Evolutionary conservation across 2,113 vertebrate genomes (phyloP).

Genomic region (Tringa solitaria): DNA sequence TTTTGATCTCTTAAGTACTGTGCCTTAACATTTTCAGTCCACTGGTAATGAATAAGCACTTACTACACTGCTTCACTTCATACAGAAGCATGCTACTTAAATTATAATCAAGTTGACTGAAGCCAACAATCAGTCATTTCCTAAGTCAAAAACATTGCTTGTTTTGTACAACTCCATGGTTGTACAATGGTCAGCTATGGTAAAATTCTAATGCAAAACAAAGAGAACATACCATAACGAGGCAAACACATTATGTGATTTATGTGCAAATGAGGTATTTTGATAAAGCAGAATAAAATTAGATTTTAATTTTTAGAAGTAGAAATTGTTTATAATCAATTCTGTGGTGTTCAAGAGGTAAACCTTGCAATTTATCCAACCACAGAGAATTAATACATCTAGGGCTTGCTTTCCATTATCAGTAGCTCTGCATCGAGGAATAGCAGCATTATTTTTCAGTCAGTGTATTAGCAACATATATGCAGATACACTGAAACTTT

Average conservation of each 20-base stretch:
- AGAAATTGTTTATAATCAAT: background rate
- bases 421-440: background rate
- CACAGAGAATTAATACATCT: background rate
- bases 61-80: background rate
- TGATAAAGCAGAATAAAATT: background rate
- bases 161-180: background rate
- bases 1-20: background rate
- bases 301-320: background rate
- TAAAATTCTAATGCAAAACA: background rate
- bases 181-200: background rate
- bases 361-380: background rate
- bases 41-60: background rate
- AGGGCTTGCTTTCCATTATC: background rate
- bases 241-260: background rate
- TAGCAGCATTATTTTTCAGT: background rate
- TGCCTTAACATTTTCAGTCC: slow-evolving; percentile 6
- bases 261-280: background rate
- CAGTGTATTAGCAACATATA: background rate
- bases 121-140: slow-evolving; percentile 24
- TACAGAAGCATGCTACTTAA: background rate
- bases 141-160: background rate
- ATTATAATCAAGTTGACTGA: slow-evolving; percentile 15
- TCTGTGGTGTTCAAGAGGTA: background rate
- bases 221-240: background rate
- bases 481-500: background rate